Evolutionary conservation across 53 echinoderm and acorn worm genomes (phyloP), one percentile per base, ranked within the genome.

Genomic region (Henricia sp.): DNA sequence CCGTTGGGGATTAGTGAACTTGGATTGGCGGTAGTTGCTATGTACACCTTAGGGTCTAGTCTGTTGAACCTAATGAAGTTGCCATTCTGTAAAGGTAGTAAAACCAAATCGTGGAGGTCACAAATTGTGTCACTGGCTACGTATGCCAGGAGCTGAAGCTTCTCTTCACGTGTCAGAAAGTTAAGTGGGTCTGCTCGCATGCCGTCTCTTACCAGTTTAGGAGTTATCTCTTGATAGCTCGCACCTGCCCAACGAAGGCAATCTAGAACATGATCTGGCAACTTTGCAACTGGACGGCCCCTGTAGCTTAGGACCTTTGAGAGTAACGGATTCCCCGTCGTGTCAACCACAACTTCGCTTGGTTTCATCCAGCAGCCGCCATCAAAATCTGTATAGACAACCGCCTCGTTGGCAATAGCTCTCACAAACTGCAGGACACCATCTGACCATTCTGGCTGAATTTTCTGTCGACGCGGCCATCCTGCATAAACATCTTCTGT

Each of bases 401-500:
- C 68, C 4, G 57, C 16, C 70, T 89, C 71, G 11, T 71, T 52
- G 25, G 42, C 80, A 1, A 91, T 12, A 40, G 37, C 37, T 6
- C 72, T 20, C 17, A 91, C 35, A 60, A 94, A 89, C 5, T 72
- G 82, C 60, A 62, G 60, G 37, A 94, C 77, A 34, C 89, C 62
- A 51, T 68, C 83, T 36, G 72, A 68, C 94, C 94, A 94, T 29
- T 32, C 4, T 1, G 13, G 17, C 16, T 60, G 37, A 6, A 91
- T 46, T 13, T n/a, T 58, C 11, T 65, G 19, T 27, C 44, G 13
- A 50, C 84, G 57, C 48, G 94, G 94, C 94, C 94, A 94, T 14
- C 86, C 82, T 12, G 48, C 48, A 54, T 94, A 94, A 0, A 94
- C 75, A 80, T 67, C 44, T 21, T 64, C 43, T 3, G 82, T 13